Evolutionary conservation across 1,140 invertebrate species (phyloP).

Genomic region (Fopius arisanus): DNA sequence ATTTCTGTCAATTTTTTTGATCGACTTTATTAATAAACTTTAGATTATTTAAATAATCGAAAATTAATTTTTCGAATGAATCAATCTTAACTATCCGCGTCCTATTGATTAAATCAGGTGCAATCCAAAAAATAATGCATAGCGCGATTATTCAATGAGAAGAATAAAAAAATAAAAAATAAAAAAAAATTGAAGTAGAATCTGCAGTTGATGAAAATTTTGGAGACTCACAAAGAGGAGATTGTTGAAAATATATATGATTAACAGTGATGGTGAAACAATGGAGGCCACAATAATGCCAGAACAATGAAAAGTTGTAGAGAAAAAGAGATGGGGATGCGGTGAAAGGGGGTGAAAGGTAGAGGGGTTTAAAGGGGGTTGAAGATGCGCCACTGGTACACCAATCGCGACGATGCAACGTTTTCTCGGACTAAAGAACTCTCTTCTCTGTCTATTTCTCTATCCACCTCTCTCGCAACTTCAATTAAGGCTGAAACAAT

Average conservation of each 20-base stretch:
- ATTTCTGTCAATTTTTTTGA: too few relatives aligned
- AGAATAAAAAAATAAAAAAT: too few relatives aligned
- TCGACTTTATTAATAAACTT: too few relatives aligned
- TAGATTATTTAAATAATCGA: too few relatives aligned
- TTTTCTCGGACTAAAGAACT: constrained; percentile 12
- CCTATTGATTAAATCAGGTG: too few relatives aligned
- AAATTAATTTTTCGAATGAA: too few relatives aligned
- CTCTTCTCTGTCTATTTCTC: constrained; percentile 2
- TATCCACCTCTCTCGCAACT: constrained; percentile 24
- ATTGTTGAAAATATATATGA: constrained; percentile 26
- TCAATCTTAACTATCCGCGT: too few relatives aligned
- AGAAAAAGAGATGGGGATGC: neutral
- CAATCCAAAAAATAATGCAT: too few relatives aligned
- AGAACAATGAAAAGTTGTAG: neutral
- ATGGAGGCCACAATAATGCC: constrained; percentile 12
- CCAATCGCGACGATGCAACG: constrained; percentile 10
- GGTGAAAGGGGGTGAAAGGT: neutral
- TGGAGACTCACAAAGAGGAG: neutral
- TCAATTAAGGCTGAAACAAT: constrained; percentile 55
- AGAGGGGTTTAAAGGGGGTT: neutral
- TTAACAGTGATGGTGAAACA: constrained; percentile 2
- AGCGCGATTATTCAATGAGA: too few relatives aligned
- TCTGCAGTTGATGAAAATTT: too few relatives aligned
- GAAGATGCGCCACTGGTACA: constrained; percentile 13
- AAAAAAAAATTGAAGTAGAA: too few relatives aligned